A percentile compares a stretch with the other conserved stretches of the same genome.
These are phyloP conservation scores for Gymnobelideus leadbeateri DNA, from an alignment of 2,113 vertebrate species.

Conservation along the genomic window DNA sequence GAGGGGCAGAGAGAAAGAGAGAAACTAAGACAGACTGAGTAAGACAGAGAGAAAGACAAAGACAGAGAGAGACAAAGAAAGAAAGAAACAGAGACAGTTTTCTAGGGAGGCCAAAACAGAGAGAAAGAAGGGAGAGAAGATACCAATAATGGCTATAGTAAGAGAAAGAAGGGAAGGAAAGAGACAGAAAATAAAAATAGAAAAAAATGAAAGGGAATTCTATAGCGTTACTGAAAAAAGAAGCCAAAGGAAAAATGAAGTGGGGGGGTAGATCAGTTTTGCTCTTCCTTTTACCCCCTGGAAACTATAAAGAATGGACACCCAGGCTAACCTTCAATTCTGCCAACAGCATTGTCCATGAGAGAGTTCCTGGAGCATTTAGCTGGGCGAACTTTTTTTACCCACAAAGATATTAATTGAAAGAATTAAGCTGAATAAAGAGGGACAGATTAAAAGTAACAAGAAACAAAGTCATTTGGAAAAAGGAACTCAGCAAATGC, in stretches of 20 bases:
- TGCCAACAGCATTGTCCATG: background rate
- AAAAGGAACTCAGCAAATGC: background rate
- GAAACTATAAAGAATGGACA: background rate
- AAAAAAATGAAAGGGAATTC: background rate
- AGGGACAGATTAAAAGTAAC: fast-evolving
- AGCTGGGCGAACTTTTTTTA: background rate
- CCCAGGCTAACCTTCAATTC: background rate
- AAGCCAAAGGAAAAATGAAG: background rate
- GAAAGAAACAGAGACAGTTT: background rate
- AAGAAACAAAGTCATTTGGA: background rate
- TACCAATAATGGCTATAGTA: background rate
- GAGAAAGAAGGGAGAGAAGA: background rate
- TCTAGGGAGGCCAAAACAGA: constrained; percentile 4
- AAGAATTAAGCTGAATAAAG: background rate
- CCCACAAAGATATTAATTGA: background rate
- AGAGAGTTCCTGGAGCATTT: background rate
- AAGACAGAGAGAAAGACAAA: background rate
- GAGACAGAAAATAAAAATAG: background rate
- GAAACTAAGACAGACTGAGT: background rate
- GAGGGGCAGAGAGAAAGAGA: background rate
- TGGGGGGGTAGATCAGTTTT: background rate
- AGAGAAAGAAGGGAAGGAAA: background rate
- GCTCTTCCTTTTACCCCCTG: background rate
- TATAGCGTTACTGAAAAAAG: background rate
- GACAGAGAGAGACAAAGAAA: background rate